phyloP scores from a whole-genome alignment of 2,797 vertebrate species.

The Artibeus lituratus region DNA sequence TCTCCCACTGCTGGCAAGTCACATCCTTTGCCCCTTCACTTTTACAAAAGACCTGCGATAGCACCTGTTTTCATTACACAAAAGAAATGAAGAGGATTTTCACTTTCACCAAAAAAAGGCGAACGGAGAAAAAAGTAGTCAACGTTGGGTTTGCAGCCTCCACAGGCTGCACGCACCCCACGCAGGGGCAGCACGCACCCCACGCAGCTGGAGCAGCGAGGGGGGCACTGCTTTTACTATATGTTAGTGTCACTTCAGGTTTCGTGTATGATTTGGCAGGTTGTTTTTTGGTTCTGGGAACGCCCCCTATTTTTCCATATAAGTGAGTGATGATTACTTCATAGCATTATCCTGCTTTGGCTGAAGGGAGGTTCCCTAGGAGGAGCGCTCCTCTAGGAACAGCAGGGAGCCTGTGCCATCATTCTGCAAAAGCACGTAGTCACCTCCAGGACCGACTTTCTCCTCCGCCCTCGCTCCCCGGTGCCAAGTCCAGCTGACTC shows the following conservation, averaged over 20 bases:
- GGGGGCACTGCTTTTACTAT: not conserved
- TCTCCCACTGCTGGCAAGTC: not conserved
- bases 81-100: not conserved
- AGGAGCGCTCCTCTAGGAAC: not conserved
- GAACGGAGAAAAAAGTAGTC: not conserved
- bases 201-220: not conserved
- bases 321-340: not conserved
- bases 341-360: no score
- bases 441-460: not conserved
- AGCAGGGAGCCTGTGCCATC: not conserved
- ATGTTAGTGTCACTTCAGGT: not conserved
- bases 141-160: not conserved
- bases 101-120: not conserved
- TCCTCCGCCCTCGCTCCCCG: not conserved
- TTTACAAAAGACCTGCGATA: not conserved
- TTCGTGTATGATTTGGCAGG: not conserved
- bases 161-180: not conserved
- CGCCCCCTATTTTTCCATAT: not conserved
- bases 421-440: fast-evolving
- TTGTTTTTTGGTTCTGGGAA: not conserved
- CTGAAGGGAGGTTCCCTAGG: not conserved
- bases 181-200: no score
- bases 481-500: not conserved
- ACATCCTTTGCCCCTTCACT: not conserved
- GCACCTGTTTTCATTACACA: not conserved